Evolutionary conservation across 2,888 invertebrate species (phyloP), one percentile per base, ranked within the genome.

Genomic region (Heteromyza rotundicornis): DNA sequence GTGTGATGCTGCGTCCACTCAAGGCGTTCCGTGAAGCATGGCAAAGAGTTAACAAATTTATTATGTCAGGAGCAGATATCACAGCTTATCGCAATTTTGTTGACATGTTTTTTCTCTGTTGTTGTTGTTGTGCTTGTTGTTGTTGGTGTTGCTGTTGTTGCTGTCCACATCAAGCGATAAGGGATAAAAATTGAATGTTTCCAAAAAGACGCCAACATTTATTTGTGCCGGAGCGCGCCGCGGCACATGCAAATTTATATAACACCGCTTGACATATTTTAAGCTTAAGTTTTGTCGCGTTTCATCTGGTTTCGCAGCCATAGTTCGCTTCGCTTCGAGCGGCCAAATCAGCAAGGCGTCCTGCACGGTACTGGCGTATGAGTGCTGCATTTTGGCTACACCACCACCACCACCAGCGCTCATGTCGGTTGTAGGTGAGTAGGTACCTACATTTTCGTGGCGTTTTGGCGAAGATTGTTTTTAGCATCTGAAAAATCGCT

Each of bases 221-320:
- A 19, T 47, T 47, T 5, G 20, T 20, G 47, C 19, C 47, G n/a
- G n/a, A n/a, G n/a, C n/a, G n/a, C n/a, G 47, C 47, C 5, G 47
- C 40, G 47, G 20, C 47, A n/a, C 40, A 50, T n/a, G 62, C 69
- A 67, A n/a, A 69, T 71, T 71, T 71, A 71, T 71, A 67, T 65
- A 71, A 68, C 70, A 68, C 67, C 67, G 65, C 58, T 51, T 67
- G 66, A 69, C 69, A 71, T 71, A 71, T 71, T 71, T 71, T 68
- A 65, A 63, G 64, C 62, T 62, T 53, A 64, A 64, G 64, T 63
- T 68, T 65, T 58, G 60, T 62, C 59, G 56, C 64, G n/a, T n/a
- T n/a, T n/a, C n/a, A n/a, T n/a, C n/a, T n/a, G n/a, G n/a, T n/a
- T n/a, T n/a, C n/a, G n/a, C n/a, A n/a, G n/a, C n/a, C n/a, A n/a